phyloP scores from a whole-genome alignment of 2,888 invertebrate genomes.

The Diadegma fenestrale region DNA sequence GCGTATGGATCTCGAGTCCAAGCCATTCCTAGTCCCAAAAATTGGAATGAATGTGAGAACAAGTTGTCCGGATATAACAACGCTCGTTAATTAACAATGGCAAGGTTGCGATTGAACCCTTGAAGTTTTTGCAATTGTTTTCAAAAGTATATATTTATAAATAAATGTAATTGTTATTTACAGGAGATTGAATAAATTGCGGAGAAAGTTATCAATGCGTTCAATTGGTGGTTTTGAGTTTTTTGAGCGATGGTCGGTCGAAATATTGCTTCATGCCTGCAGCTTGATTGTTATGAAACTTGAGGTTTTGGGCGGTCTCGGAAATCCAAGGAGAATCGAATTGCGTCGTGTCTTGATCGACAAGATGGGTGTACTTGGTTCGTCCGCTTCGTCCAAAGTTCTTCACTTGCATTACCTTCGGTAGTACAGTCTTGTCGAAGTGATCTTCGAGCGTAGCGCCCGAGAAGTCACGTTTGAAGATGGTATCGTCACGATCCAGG shows the following conservation, averaged over 20 bases:
- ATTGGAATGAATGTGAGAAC: too few species aligned
- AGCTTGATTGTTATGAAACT: conserved; percentile 94
- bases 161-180: background rate
- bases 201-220: background rate
- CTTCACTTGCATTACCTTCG: conserved; percentile 99
- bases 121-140: background rate
- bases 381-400: conserved; percentile 99
- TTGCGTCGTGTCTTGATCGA: conserved; percentile 99
- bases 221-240: conserved; percentile 81
- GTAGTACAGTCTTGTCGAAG: conserved; percentile 99
- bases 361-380: conserved; percentile 99
- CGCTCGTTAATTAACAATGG: too few species aligned
- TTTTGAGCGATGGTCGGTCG: conserved; percentile 92
- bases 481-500: conserved; percentile 96
- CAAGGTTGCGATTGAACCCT: background rate
- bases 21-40: too few species aligned
- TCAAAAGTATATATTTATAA: background rate
- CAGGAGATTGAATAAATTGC: background rate
- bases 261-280: conserved; percentile 98
- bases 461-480: conserved; percentile 97
- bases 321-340: conserved; percentile 99
- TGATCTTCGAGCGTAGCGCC: conserved; percentile 99
- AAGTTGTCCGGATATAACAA: too few species aligned
- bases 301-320: conserved; percentile 94
- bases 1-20: too few species aligned